Evolutionary conservation across 2,113 vertebrate genomes (phyloP), one percentile per base, ranked within the genome.

Genomic region (Sylvietta virens): DNA sequence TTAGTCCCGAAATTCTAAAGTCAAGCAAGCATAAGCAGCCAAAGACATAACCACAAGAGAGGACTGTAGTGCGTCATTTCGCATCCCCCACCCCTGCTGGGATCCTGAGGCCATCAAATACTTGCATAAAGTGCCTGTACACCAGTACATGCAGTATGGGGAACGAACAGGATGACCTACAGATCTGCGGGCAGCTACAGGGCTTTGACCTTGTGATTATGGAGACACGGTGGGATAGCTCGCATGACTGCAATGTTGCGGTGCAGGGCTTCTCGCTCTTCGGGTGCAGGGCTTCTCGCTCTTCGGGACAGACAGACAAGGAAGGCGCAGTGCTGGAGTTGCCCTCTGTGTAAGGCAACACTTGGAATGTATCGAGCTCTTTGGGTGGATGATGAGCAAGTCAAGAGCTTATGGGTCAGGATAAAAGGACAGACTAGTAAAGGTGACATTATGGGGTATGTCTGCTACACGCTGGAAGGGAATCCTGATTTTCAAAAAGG

Each of bases 1-100:
- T 72, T 42, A 82, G 45, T 82, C 37, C 22, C 33, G 74, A 71
- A 81, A 76, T 66, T 81, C 28, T 19, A 6, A 30, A 86, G 47
- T 62, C 7, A 3, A 79, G 58, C 35, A 57, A 88, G 24, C 24
- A 30, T 33, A 57, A 76, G 44, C 53, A 77, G 47, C 39, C 64
- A 53, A 53, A 61, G 45, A 58, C 9, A 15, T 30, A 35, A 57
- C 5, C 51, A 26, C 35, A 54, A 47, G 84, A 48, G 24, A 42
- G 18, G 40, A 48, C 20, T 35, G 31, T 56, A 42, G 30, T 2
- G 0, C 0, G 0, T 79, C 9, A 6, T 70, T 87, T 79, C 2
- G 0, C 48, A 64, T 4, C 28, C 20, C 13, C 17, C 13, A 16
- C 10, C 8, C 22, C 23, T 1, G 3, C 45, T 67, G 37, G 40